Evolutionary conservation across 2,113 vertebrate species (phyloP).

Genomic region (Lepidothrix coronata): DNA sequence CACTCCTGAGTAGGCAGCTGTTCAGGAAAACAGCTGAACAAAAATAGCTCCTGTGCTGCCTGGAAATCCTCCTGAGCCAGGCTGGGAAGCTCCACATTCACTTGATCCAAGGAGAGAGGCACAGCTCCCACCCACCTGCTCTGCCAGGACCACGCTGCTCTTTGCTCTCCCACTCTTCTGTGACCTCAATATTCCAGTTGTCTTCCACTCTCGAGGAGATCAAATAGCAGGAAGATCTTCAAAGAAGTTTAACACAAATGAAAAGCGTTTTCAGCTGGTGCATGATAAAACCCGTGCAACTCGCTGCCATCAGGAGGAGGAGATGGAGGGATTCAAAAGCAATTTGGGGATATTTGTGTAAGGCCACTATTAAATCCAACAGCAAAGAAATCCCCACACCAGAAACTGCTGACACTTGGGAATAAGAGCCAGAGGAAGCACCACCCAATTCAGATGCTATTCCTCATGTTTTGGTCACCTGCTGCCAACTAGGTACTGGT

Average conservation of each 20-base stretch:
- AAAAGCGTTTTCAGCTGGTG: not conserved
- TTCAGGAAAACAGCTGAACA: conserved; percentile 32
- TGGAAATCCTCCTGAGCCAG: not conserved
- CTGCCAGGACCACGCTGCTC: not conserved
- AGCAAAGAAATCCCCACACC: not conserved
- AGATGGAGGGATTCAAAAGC: not conserved
- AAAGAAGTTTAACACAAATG: not conserved
- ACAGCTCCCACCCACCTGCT: not conserved
- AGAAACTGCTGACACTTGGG: not conserved
- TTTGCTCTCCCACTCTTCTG: not conserved
- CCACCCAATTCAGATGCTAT: fast-evolving
- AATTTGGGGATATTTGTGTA: not conserved
- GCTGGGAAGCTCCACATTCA: not conserved
- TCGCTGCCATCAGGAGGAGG: not conserved
- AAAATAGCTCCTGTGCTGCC: conserved; percentile 17
- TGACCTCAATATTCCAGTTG: not conserved
- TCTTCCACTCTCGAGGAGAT: not conserved
- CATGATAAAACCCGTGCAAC: not conserved
- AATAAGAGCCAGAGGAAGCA: not conserved
- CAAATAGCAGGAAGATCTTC: not conserved
- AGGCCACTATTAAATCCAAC: not conserved
- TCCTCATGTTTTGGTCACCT: fast-evolving
- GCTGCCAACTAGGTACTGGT: not conserved
- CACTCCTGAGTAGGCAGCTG: conserved; percentile 34
- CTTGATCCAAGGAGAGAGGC: not conserved